A percentile compares a stretch with the other conserved stretches of the same genome.
phyloP scores from a whole-genome alignment of 2,113 vertebrate species.

The Gopherus evgoodei region DNA sequence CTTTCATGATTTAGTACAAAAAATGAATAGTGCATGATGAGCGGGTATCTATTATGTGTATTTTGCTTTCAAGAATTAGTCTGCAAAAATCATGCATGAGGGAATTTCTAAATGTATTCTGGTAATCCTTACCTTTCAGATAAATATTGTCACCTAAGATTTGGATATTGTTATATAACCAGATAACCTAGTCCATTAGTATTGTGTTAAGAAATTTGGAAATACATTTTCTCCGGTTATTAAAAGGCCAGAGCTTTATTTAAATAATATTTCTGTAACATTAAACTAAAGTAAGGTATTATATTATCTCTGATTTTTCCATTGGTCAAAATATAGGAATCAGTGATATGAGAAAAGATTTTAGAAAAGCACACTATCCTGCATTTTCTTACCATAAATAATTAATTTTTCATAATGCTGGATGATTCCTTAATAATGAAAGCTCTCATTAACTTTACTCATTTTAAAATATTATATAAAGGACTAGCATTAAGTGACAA shows the following conservation, averaged over 20 bases:
- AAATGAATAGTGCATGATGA: not conserved
- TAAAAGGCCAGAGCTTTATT: conserved; percentile 6
- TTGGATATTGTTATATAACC: conserved; percentile 13
- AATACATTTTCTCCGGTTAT: not conserved
- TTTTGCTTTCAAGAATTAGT: conserved; percentile 20
- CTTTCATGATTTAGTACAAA: not conserved
- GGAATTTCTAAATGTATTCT: conserved; percentile 22
- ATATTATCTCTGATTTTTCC: conserved; percentile 5
- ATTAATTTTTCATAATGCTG: not conserved
- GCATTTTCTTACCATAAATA: conserved; percentile 18
- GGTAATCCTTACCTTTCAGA: conserved; percentile 36
- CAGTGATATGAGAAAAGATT: conserved; percentile 1
- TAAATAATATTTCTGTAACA: not conserved
- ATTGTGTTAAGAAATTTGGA: conserved; percentile 8
- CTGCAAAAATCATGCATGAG: not conserved
- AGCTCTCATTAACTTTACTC: not conserved
- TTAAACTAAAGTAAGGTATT: not conserved
- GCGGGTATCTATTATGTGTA: not conserved
- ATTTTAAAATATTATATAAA: not conserved
- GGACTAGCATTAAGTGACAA: not conserved
- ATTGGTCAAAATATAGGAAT: not conserved
- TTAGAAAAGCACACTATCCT: not conserved
- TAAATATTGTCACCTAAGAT: conserved; percentile 34
- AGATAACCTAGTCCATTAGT: conserved; percentile 21
- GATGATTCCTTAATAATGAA: not conserved